A percentile compares a stretch with the other conserved stretches of the same genome.
Conservation (phyloP, 2,113 vertebrate genomes). For the Myrmecobius fasciatus region DNA sequence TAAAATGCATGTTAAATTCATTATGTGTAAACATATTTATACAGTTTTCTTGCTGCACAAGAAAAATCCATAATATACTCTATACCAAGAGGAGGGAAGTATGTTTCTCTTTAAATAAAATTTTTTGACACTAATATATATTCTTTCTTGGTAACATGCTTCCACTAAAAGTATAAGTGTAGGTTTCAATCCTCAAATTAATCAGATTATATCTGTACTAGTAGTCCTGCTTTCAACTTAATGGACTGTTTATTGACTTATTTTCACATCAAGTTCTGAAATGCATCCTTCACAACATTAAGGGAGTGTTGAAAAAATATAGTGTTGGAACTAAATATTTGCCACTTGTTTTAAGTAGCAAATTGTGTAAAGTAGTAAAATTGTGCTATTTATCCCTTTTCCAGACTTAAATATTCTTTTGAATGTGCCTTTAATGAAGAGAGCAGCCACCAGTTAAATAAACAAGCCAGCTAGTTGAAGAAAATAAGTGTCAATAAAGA, state of each 20-base stretch:
- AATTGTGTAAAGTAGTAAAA: background rate
- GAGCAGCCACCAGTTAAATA: background rate
- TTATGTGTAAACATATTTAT: too few species aligned
- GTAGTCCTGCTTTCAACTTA: background rate
- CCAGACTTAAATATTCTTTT: accelerated
- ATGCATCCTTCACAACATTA: background rate
- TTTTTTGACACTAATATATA: too few species aligned
- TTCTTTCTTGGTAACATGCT: background rate
- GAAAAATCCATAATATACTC: too few species aligned
- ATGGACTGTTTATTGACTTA: background rate
- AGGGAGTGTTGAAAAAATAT: background rate
- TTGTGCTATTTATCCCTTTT: background rate
- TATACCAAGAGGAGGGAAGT: background rate
- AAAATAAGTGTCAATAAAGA: background rate
- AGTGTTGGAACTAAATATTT: background rate
- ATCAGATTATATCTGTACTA: background rate
- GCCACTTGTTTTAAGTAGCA: background rate
- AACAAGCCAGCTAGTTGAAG: accelerated
- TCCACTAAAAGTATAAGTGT: background rate
- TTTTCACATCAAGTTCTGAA: background rate
- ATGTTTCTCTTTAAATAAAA: background rate
- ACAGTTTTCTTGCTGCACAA: too few species aligned
- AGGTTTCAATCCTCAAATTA: background rate
- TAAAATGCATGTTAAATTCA: too few species aligned
- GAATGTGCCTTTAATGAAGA: background rate